Evolutionary conservation across 2,113 vertebrate species (phyloP).

Genomic region (Cephalopterus ornatus): DNA sequence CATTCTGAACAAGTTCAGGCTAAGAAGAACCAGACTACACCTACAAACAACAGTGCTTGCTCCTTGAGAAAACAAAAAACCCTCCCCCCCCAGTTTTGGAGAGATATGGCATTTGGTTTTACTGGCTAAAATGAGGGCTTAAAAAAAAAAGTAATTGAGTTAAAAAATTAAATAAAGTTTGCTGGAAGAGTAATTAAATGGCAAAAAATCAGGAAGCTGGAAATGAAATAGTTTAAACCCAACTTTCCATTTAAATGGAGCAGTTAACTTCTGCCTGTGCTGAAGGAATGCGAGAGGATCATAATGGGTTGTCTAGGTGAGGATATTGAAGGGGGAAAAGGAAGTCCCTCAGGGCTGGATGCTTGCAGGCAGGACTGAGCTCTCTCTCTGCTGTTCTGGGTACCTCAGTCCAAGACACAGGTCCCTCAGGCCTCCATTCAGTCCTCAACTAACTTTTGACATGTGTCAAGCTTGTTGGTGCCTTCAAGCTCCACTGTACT

Average conservation of each 20-base stretch:
- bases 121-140: neutral
- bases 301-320: neutral
- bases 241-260: neutral
- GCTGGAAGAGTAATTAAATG: neutral
- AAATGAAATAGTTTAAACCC: neutral
- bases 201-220: neutral
- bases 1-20: neutral
- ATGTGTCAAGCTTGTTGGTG: neutral
- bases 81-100: rapidly evolving
- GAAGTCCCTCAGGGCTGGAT: neutral
- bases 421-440: neutral
- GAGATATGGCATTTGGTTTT: neutral
- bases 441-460: neutral
- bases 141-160: neutral
- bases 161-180: neutral
- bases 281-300: neutral
- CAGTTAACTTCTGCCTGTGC: neutral
- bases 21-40: neutral
- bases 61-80: neutral
- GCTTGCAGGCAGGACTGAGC: neutral
- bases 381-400: neutral
- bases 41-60: neutral
- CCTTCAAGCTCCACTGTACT: neutral
- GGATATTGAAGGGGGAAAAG: neutral
- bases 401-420: neutral